Evolutionary conservation across 64 coral and sea anemone genomes (phyloP), one percentile per base, ranked within the genome.

Genomic region (Acropora tenuis): DNA sequence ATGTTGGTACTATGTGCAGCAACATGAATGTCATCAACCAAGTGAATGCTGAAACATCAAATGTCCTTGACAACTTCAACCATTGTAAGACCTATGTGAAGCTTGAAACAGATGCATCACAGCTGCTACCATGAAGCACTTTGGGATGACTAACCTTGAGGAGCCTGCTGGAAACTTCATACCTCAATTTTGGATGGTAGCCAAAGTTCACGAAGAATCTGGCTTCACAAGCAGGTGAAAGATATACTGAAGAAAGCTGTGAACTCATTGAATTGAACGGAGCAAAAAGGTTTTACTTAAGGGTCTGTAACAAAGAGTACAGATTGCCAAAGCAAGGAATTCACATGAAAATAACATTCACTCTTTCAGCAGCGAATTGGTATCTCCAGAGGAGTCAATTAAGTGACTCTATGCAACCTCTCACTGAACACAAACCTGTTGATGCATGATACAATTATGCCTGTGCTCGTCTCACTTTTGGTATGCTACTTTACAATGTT

Each of bases 21-120:
- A 96, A 96, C 43, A 92, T 96, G 90, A 96, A 92, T 89, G 83
- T 92, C 2, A 92, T 69, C 0, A 84, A 89, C 59, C 82, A 86
- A 30, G 16, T 43, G 2, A 96, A 92, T 89, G 90, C 89, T 10
- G 92, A 86, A 74, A 92, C 90, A 41, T 63, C 47, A n/a, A 92
- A 92, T 78, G 94, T 79, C 0, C 46, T 78, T 2, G 86, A 89
- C 72, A 92, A 96, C 45, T 90, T 92, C 19, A 96, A 90, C 19
- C 13, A 74, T 3, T 93, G 90, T 19, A 93, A 93, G 41, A 88
- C 87, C 4, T 93, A 87, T 82, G 77, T 87, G 0, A 90, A 93
- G 82, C 43, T 96, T 5, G 88, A 96, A 20, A 93, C 88, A 58
- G 83, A 90, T 90, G 95, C 5, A 83, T 96, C 8, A 75, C 74